Evolutionary conservation across 2,888 invertebrate species (phyloP), one percentile per base, ranked within the genome.

Genomic region (Dynastes hyllus): DNA sequence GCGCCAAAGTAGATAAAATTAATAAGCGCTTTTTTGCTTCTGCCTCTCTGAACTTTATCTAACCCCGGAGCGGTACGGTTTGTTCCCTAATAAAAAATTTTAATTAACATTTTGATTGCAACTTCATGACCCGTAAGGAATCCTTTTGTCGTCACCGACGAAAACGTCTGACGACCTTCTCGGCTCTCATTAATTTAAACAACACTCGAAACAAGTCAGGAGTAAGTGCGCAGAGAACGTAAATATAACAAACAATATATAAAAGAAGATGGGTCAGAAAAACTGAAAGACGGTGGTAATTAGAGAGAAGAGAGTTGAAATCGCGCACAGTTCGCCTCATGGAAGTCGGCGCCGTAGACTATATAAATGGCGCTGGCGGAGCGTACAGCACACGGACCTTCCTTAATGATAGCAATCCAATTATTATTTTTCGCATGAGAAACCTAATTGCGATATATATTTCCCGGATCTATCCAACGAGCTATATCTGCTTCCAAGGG

Each of bases 401-500:
- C 81, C 82, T 83, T 82, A 83, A 83, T 82, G 83, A 82, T 81
- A 80, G 75, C 82, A 81, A 82, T 83, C 84, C 83, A 84, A 84
- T 84, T 84, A 84, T 83, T 84, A 83, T 84, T 83, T 84, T 83
- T 84, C 83, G 83, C 83, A 83, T 83, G 83, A 82, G 80, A 78
- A 80, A 79, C 80, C 81, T 82, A 84, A 82, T 84, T 84, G 83
- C 81, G 79, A 63, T 63, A 83, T 81, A 79, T 70, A 79, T 76
- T 79, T 63, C 61, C 55, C 45, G 63, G 70, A 53, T 70, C 70
- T 77, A 67, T 69, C 71, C 58, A 55, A 32, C 79, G 69, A 71
- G 77, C 58, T 63, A 79, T 76, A 77, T 77, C 76, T 77, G 76
- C 65, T 79, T 70, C 79, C 76, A 79, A 67, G 63, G 67, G 77